Base-by-base conservation (phyloP, 2,113 vertebrate species). In the Mormyrus iriodes region DNA sequence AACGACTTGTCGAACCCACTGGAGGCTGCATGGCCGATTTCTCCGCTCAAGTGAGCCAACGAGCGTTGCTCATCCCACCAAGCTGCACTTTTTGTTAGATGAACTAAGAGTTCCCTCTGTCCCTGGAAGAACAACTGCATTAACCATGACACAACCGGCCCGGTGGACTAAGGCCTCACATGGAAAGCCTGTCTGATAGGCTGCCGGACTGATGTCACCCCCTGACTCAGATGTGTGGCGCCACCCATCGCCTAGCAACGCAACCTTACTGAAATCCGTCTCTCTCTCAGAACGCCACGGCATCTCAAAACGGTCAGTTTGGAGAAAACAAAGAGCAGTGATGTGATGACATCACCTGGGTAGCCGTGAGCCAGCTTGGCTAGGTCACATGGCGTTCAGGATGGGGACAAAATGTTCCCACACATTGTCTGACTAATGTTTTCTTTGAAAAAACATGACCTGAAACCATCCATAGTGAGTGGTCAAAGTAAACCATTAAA, bases 171-270 rank as follows among this genome's bases (percentile, higher is more conserved):
- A 96, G 95, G 94, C 94, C 90, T 94, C 92, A 93, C 92, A 91
- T 90, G 89, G 91, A 91, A 48, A 91, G 89, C 95, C 94, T 95
- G 94, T 95, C 95, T 96, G 95, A 87, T 86, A 92, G 95, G 93
- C 88, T 87, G 92, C 91, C 88, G 91, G 91, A 92, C 92, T 96
- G 96, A 97, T 96, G 96, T 97, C 95, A 96, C 93, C 93, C 94
- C 96, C 95, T 96, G 95, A 96, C 94, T 96, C 95, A 95, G 94
- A 93, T 94, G 91, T 93, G 88, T 94, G 94, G 93, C 92, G 90
- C 91, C 92, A 91, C 93, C 88, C 94, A 93, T 95, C 96, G 95
- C 90, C 93, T 93, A 89, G 92, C 92, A 91, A 92, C 94, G 92
- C 89, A 90, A 94, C 94, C 92, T 94, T 92, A 95, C 94, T 95